A percentile compares a stretch with the other conserved stretches of the same genome.
These are phyloP conservation scores for Tenthredo amoena DNA, from an alignment of 2,888 invertebrate species.

Conservation along the genomic window DNA sequence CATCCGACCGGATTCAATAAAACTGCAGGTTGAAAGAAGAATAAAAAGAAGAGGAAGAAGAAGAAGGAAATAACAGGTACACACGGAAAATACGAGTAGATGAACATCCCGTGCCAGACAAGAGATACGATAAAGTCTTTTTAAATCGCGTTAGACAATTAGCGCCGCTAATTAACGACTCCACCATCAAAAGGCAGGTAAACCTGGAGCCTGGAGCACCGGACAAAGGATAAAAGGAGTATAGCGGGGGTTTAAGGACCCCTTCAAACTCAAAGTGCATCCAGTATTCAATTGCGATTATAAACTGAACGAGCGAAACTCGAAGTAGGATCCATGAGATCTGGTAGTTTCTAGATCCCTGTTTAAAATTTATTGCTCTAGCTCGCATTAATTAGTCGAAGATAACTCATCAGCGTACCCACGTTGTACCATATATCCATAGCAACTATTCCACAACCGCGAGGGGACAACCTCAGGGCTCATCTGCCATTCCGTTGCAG, in stretches of 20 bases:
- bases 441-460: background rate
- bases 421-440: background rate
- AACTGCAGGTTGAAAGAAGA: background rate
- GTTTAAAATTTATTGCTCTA: constrained; percentile 42
- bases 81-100: background rate
- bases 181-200: background rate
- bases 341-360: background rate
- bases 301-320: background rate
- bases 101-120: background rate
- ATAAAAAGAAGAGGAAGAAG: background rate
- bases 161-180: background rate
- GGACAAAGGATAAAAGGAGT: background rate
- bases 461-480: background rate
- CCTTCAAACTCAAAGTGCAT: background rate
- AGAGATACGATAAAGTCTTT: background rate
- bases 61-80: background rate
- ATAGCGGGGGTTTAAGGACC: background rate
- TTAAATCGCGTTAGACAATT: background rate
- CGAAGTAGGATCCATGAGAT: background rate
- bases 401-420: constrained; percentile 70
- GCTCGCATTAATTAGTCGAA: constrained; percentile 74
- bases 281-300: constrained; percentile 2
- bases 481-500: background rate
- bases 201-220: background rate
- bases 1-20: background rate